These are phyloP conservation scores for Apotomis capreana DNA, from an alignment of 2,888 invertebrate genomes.

Conservation along the genomic window DNA sequence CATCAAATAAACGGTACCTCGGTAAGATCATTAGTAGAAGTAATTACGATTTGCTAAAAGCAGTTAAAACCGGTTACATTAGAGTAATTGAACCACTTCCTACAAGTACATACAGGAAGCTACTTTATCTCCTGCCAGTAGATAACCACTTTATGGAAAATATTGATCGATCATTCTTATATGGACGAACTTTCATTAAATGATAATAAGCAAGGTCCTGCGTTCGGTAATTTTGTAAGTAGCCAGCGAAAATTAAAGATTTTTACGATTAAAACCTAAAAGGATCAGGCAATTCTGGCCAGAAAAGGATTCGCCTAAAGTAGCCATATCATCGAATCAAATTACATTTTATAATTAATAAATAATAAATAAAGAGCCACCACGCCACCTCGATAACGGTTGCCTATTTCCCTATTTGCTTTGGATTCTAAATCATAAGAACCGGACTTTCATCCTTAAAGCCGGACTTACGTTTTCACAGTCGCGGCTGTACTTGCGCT, in stretches of 20 bases:
- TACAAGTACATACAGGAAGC: conserved; percentile 30
- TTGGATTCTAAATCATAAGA: too few relatives aligned
- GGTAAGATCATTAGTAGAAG: background rate
- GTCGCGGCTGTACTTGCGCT: too few relatives aligned
- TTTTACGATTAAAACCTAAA: conserved; percentile 12
- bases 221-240: too few relatives aligned
- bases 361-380: too few relatives aligned
- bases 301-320: too few relatives aligned
- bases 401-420: too few relatives aligned
- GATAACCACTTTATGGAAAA: conserved; percentile 6
- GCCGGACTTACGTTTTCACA: too few relatives aligned
- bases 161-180: conserved; percentile 33
- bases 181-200: conserved; percentile 21
- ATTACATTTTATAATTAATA: too few relatives aligned
- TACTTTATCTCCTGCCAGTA: conserved; percentile 14
- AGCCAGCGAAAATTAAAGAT: conserved; percentile 10
- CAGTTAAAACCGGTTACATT: conserved; percentile 28
- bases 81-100: conserved; percentile 24
- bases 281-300: background rate
- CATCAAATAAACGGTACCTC: background rate
- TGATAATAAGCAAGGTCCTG: background rate
- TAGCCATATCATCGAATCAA: too few relatives aligned
- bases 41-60: conserved; percentile 3
- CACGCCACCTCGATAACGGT: too few relatives aligned
- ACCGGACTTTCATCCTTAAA: too few relatives aligned